Conservation (phyloP, 2,113 vertebrate genomes). For the Heterochromis multidens region DNA sequence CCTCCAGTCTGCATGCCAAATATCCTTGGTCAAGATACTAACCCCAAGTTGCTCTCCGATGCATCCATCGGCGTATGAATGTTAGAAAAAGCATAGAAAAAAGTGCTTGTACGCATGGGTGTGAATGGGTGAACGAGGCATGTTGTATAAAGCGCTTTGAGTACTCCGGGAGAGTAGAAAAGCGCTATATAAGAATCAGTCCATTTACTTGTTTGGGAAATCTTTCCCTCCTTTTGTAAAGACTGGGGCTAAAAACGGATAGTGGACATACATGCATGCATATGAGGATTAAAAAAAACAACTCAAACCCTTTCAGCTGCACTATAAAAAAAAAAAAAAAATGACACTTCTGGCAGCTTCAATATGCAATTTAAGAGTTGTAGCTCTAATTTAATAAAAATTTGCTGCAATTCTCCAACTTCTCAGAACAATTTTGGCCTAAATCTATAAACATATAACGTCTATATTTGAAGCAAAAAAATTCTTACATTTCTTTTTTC, state of each 20-base stretch:
- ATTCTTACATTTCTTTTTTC: too few relatives aligned
- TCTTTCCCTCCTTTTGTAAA: not conserved
- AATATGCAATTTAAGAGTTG: not conserved
- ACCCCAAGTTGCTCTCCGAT: too few relatives aligned
- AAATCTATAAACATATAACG: not conserved
- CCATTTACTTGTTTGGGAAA: not conserved
- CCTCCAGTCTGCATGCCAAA: too few relatives aligned
- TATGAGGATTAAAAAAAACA: not conserved
- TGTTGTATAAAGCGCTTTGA: too few relatives aligned
- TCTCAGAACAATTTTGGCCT: not conserved
- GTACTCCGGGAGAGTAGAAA: too few relatives aligned
- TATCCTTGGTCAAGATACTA: too few relatives aligned
- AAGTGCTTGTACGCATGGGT: too few relatives aligned
- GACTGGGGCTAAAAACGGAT: not conserved
- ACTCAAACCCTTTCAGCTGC: not conserved
- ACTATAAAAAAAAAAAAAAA: not conserved
- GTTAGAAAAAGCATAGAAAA: too few relatives aligned
- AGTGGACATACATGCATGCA: too few relatives aligned
- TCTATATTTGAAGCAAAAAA: not conserved
- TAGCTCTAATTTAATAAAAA: not conserved
- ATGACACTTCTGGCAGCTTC: not conserved
- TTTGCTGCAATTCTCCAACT: not conserved
- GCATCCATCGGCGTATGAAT: too few relatives aligned
- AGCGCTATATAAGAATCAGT: too few relatives aligned
- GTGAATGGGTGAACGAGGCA: too few relatives aligned